Conservation (phyloP, 2,888 invertebrate genomes). For the Trichogramma dendrolimi region DNA sequence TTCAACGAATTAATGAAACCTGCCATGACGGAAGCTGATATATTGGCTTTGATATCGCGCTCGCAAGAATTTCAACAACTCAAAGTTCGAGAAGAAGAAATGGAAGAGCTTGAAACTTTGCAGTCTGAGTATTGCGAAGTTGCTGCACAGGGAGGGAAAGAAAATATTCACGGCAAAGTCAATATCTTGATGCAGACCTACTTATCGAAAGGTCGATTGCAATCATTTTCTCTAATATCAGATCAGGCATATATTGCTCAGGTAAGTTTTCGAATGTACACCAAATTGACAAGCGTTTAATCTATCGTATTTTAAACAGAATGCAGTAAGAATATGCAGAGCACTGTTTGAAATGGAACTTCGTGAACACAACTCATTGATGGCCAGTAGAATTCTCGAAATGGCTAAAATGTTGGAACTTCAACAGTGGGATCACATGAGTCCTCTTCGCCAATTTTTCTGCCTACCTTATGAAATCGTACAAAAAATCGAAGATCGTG, state of each 20-base stretch:
- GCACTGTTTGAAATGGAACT: conserved; percentile 92
- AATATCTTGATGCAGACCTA: conserved; percentile 90
- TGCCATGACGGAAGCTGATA: conserved; percentile 80
- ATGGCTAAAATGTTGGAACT: conserved; percentile 92
- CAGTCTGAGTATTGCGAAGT: conserved; percentile 71
- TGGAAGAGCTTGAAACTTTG: conserved; percentile 81
- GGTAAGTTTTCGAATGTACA: conserved; percentile 52
- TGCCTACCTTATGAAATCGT: conserved; percentile 73
- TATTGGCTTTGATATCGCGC: conserved; percentile 85
- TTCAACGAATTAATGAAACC: conserved; percentile 80
- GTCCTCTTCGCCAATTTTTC: conserved; percentile 81
- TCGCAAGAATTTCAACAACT: conserved; percentile 94
- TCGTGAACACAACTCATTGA: conserved; percentile 82
- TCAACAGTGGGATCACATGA: conserved; percentile 83
- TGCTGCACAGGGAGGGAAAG: conserved; percentile 75
- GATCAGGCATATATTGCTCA: conserved; percentile 87
- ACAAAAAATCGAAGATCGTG: conserved; percentile 74
- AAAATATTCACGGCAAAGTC: conserved; percentile 90
- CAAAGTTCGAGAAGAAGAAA: conserved; percentile 92
- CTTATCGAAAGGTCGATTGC: conserved; percentile 75
- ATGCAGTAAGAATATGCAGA: conserved; percentile 83
- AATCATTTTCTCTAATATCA: conserved; percentile 80
- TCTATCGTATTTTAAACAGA: conserved; percentile 58
- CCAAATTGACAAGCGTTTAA: neutral
- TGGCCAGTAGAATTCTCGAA: conserved; percentile 79